Evolutionary conservation across 2,888 invertebrate species (phyloP).

Genomic region (Sericinus montela): DNA sequence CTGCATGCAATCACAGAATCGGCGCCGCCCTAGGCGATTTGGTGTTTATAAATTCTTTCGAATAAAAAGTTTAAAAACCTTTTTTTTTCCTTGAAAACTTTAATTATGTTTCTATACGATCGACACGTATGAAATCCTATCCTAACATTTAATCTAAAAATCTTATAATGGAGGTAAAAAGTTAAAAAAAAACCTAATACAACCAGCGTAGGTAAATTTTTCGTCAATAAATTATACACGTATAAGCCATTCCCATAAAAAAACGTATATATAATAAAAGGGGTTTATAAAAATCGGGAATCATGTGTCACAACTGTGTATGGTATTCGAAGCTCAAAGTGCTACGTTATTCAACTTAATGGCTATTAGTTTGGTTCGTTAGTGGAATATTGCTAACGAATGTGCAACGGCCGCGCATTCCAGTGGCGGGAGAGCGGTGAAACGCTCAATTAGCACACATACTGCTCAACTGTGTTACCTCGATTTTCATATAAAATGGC

Average conservation of each 20-base stretch:
- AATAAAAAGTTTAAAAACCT: not conserved
- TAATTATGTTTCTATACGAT: too few relatives aligned
- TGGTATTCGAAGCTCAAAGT: slow-evolving; percentile 60
- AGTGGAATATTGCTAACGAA: slow-evolving; percentile 77
- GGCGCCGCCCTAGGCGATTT: slow-evolving; percentile 14
- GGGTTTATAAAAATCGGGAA: slow-evolving; percentile 33
- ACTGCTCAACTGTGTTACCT: slow-evolving; percentile 47
- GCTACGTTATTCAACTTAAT: slow-evolving; percentile 75
- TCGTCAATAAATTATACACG: too few relatives aligned
- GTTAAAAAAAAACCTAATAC: too few relatives aligned
- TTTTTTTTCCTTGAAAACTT: not conserved
- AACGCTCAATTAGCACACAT: slow-evolving; percentile 69
- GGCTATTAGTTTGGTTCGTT: slow-evolving; percentile 78
- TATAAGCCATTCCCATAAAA: not conserved
- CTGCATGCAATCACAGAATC: slow-evolving; percentile 54
- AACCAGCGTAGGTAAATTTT: too few relatives aligned
- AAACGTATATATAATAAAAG: slow-evolving; percentile 1
- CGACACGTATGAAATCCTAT: too few relatives aligned
- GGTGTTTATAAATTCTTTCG: not conserved
- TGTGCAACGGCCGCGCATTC: slow-evolving; percentile 61
- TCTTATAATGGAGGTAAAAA: too few relatives aligned
- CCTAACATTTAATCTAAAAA: too few relatives aligned
- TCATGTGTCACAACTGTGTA: slow-evolving; percentile 51
- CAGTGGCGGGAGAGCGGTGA: slow-evolving; percentile 48
- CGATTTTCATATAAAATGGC: slow-evolving; percentile 47